Conservation (phyloP, 2,797 vertebrate species). For the Gallinago stenura region DNA sequence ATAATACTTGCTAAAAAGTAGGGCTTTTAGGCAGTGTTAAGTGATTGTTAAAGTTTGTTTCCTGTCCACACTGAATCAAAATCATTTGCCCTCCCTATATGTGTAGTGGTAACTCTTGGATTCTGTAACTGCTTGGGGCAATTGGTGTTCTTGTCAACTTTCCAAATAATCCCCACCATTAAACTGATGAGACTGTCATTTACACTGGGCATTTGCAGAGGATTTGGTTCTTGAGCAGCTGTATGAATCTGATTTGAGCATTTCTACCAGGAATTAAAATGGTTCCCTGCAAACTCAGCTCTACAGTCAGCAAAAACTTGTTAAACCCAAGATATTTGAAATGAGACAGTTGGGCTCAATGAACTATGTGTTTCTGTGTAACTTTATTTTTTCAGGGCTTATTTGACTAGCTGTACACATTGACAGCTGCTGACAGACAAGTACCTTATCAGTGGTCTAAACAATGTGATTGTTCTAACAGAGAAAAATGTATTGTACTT, state of each 20-base stretch:
- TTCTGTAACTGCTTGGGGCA: background rate
- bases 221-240: background rate
- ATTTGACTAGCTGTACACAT: background rate
- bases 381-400: conserved; percentile 33
- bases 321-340: background rate
- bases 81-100: background rate
- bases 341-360: background rate
- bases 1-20: background rate
- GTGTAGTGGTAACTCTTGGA: background rate
- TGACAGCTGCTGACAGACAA: background rate
- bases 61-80: background rate
- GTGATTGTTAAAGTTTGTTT: background rate
- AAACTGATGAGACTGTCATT: background rate
- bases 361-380: background rate
- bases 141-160: background rate
- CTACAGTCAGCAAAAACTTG: background rate
- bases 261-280: background rate
- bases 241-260: background rate
- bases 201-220: background rate
- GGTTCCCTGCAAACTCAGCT: background rate
- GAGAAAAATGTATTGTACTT: conserved; percentile 7
- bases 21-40: background rate
- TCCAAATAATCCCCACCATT: background rate
- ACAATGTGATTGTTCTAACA: background rate
- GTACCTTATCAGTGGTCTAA: conserved; percentile 26